Evolutionary conservation across 2,888 invertebrate species (phyloP).

Genomic region (Drosophila robusta): DNA sequence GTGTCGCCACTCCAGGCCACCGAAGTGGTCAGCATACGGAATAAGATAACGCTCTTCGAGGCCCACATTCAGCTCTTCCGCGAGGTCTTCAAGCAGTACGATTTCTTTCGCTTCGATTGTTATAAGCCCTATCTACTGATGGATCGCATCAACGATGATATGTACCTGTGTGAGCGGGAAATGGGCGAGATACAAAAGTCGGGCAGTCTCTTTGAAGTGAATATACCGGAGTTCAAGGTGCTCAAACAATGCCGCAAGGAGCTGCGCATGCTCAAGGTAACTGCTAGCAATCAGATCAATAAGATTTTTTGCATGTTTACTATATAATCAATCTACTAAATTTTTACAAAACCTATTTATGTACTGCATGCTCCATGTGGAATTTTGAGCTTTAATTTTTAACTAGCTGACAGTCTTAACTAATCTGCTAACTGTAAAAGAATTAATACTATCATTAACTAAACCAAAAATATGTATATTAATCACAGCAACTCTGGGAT

Average conservation of each 20-base stretch:
- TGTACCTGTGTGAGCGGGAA: constrained; percentile 92
- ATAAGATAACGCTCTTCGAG: constrained; percentile 94
- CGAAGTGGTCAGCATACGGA: constrained; percentile 95
- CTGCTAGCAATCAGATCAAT: constrained; percentile 3
- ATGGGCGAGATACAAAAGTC: constrained; percentile 95
- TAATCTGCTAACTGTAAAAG: constrained; percentile 14
- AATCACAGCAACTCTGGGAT: constrained; percentile 95
- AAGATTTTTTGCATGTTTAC: constrained; percentile 62
- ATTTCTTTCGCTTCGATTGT: constrained; percentile 91
- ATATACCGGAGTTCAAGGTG: constrained; percentile 96
- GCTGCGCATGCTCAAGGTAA: constrained; percentile 93
- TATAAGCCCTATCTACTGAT: constrained; percentile 90
- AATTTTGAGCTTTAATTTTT: constrained; percentile 65
- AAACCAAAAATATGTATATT: constrained; percentile 7
- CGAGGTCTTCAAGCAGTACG: constrained; percentile 93
- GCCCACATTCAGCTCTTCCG: constrained; percentile 92
- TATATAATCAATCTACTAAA: constrained; percentile 58
- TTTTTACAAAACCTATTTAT: constrained; percentile 49
- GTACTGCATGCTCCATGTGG: constrained; percentile 74
- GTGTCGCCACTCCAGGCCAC: constrained; percentile 97
- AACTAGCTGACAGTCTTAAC: constrained; percentile 45
- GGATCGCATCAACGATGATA: constrained; percentile 92
- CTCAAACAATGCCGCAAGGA: constrained; percentile 96
- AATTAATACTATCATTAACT: background rate
- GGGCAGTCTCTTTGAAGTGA: constrained; percentile 97